Percentiles rank a stretch among this genome's conserved stretches.
Conservation (phyloP, 2,888 invertebrate species). For the Melangyna quadrimaculata region DNA sequence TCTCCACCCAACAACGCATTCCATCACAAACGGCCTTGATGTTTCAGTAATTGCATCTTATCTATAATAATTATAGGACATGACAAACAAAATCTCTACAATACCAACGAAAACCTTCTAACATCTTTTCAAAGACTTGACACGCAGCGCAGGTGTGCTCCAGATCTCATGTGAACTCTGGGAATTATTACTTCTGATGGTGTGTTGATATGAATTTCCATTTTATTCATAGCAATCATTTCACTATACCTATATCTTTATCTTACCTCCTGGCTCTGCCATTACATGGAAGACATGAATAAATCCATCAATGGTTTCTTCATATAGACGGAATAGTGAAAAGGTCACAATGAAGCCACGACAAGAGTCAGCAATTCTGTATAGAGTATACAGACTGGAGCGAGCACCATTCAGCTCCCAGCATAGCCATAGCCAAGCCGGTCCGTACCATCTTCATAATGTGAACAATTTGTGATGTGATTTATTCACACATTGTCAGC, state of each 20-base stretch:
- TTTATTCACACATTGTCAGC: conserved; percentile 46
- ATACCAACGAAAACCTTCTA: background rate
- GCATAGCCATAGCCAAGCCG: background rate
- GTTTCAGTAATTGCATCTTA: conserved; percentile 2
- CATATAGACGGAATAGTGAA: background rate
- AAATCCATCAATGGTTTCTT: conserved; percentile 16
- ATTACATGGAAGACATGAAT: conserved; percentile 4
- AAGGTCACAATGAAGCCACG: conserved; percentile 5
- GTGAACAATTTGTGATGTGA: conserved; percentile 6
- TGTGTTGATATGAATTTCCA: conserved; percentile 1
- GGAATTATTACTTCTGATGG: background rate
- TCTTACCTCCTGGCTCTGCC: background rate
- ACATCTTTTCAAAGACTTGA: conserved; percentile 8
- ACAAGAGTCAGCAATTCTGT: background rate
- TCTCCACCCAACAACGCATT: background rate
- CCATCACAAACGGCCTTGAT: background rate
- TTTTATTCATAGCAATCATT: background rate
- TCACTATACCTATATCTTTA: no score
- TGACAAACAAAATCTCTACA: background rate
- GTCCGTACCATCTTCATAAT: conserved; percentile 22
- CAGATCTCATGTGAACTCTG: conserved; percentile 24
- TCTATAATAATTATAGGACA: background rate
- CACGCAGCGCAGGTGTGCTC: conserved; percentile 47
- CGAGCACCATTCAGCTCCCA: background rate
- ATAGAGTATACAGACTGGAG: no score